A percentile compares a stretch with the other conserved stretches of the same genome.
Evolutionary conservation across 1,140 invertebrate species (phyloP).

Genomic region (Popillia japonica): DNA sequence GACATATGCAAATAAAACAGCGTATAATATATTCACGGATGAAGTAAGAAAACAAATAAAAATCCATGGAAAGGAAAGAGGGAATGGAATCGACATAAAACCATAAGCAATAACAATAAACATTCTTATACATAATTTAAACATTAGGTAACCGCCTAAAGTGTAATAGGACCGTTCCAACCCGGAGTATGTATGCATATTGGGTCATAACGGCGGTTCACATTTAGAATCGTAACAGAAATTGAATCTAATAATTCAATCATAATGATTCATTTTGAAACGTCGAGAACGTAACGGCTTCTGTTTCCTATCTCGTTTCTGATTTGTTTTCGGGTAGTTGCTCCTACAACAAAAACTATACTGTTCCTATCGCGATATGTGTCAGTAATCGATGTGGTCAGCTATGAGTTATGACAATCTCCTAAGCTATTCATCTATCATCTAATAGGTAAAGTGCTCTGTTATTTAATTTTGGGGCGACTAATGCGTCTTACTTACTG

Average conservation of each 20-base stretch:
- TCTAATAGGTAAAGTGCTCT: conserved; percentile 28
- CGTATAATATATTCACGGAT: background rate
- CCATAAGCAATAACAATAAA: conserved; percentile 34
- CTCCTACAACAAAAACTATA: background rate
- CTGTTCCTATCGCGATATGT: background rate
- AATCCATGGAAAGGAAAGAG: background rate
- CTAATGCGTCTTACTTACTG: conserved; percentile 20
- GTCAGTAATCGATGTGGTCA: background rate
- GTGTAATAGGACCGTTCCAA: background rate
- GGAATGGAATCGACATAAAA: background rate
- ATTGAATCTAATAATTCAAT: conserved; percentile 37
- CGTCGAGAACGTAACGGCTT: conserved; percentile 39
- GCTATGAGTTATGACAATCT: conserved; percentile 36
- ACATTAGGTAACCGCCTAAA: background rate
- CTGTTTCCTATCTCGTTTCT: conserved; percentile 24
- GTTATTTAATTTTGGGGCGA: conserved; percentile 28
- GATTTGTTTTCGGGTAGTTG: conserved; percentile 11
- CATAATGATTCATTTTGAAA: conserved; percentile 40
- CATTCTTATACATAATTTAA: conserved; percentile 22
- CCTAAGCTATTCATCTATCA: conserved; percentile 16
- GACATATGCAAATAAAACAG: conserved; percentile 7
- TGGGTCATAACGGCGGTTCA: background rate
- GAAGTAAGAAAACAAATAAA: conserved; percentile 4
- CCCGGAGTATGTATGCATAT: background rate
- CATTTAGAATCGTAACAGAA: conserved; percentile 25